phyloP scores from a whole-genome alignment of 2,797 vertebrate genomes.

The Sylvilagus floridanus region DNA sequence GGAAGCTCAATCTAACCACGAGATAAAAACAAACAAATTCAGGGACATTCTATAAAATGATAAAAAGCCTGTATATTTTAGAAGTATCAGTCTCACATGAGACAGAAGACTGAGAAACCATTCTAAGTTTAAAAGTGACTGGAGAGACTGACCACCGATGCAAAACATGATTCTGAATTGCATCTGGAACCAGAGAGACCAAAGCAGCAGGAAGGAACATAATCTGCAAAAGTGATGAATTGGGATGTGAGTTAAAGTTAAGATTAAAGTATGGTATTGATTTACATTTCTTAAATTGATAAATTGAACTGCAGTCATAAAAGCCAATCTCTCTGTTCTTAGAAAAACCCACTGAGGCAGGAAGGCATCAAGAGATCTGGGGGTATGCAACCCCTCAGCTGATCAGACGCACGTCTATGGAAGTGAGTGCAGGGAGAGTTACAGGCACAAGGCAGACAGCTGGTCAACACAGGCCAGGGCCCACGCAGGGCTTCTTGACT shows the following conservation, averaged over 20 bases:
- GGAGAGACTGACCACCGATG: not conserved
- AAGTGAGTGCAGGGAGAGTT: not conserved
- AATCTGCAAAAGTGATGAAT: not conserved
- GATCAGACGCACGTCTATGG: not conserved
- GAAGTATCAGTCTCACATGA: not conserved
- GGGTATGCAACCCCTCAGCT: not conserved
- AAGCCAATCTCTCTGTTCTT: not conserved
- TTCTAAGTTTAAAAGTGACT: constrained; percentile 31
- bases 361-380: not conserved
- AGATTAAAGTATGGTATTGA: not conserved
- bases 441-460: constrained; percentile 16
- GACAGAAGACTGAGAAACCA: not conserved
- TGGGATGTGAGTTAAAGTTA: constrained; percentile 10
- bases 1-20: not conserved
- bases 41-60: not conserved
- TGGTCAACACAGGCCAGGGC: not conserved
- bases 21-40: constrained; percentile 44
- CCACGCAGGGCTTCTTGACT: not conserved
- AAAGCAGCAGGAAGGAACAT: not conserved
- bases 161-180: constrained; percentile 14
- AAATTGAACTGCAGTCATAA: not conserved
- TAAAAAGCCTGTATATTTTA: constrained; percentile 25
- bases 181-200: not conserved
- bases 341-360: not conserved
- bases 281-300: constrained; percentile 35